These are phyloP conservation scores for Philaethria dido DNA, from an alignment of 2,888 invertebrate species.

Conservation along the genomic window DNA sequence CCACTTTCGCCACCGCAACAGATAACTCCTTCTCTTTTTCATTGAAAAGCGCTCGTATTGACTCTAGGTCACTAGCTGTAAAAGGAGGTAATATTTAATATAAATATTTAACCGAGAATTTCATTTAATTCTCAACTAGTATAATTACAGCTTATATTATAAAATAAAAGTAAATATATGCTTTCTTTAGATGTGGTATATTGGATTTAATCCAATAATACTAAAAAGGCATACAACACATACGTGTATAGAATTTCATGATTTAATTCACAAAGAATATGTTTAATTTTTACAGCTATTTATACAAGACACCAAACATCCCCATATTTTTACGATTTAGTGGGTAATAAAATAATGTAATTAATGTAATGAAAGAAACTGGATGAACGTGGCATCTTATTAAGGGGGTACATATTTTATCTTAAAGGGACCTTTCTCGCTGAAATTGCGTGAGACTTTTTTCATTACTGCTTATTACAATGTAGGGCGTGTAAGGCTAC, in stretches of 20 bases:
- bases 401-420: conserved; percentile 25
- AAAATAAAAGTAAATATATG: too few relatives aligned
- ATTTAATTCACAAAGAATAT: too few relatives aligned
- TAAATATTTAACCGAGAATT: background rate
- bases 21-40: conserved; percentile 98
- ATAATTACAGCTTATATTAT: too few relatives aligned
- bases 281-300: too few relatives aligned
- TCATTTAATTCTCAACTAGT: too few relatives aligned
- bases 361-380: conserved; percentile 19
- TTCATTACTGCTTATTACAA: conserved; percentile 25
- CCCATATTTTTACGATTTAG: background rate
- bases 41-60: conserved; percentile 97
- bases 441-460: conserved; percentile 23
- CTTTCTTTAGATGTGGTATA: too few relatives aligned
- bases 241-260: too few relatives aligned
- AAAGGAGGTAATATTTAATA: conserved; percentile 53
- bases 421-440: conserved; percentile 16
- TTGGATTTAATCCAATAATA: too few relatives aligned
- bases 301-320: too few relatives aligned
- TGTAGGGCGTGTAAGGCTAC: conserved; percentile 13
- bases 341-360: background rate
- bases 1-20: conserved; percentile 98
- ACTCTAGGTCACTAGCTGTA: conserved; percentile 96
- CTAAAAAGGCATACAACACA: too few relatives aligned
- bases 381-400: conserved; percentile 15